phyloP scores from a whole-genome alignment of 2,113 vertebrate genomes.

The Gorsachius goisagi region DNA sequence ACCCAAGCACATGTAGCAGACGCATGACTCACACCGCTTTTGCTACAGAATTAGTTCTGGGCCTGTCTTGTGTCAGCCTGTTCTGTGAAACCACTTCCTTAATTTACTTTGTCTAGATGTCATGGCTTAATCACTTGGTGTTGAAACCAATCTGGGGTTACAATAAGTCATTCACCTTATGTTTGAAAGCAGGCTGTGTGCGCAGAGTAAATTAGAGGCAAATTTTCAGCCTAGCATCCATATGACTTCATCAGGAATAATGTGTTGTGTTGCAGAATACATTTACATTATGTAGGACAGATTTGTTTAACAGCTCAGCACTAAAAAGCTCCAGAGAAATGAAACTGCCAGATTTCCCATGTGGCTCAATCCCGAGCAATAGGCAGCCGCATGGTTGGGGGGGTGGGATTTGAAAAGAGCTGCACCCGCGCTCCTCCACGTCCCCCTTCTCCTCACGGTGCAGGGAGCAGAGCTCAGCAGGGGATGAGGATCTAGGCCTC shows the following conservation, averaged over 20 bases:
- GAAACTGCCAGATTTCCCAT: not conserved
- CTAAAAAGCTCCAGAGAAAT: not conserved
- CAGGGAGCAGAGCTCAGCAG: not conserved
- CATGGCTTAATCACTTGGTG: conserved; percentile 32
- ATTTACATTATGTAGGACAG: conserved; percentile 23
- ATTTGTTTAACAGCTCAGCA: conserved; percentile 23
- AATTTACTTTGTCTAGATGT: conserved; percentile 63
- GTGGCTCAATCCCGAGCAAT: not conserved
- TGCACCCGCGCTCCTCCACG: not conserved
- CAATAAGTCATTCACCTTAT: conserved; percentile 62
- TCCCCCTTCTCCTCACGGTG: not conserved
- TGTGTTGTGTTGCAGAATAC: not conserved
- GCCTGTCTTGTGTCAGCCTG: conserved; percentile 58
- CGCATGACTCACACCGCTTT: conserved; percentile 59
- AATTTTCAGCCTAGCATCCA: conserved; percentile 18
- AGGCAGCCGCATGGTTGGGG: not conserved
- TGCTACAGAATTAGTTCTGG: conserved; percentile 55
- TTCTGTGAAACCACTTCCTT: conserved; percentile 74
- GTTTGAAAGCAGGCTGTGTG: conserved; percentile 11
- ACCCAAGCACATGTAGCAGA: conserved; percentile 40
- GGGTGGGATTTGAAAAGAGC: not conserved
- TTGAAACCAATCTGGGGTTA: conserved; percentile 68
- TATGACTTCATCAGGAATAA: conserved; percentile 47
- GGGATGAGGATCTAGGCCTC: not conserved
- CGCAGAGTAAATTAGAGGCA: not conserved